Percentiles rank a stretch among this genome's conserved stretches.
Evolutionary conservation across 2,113 vertebrate species (phyloP).

Genomic region (Xiphorhynchus elegans): DNA sequence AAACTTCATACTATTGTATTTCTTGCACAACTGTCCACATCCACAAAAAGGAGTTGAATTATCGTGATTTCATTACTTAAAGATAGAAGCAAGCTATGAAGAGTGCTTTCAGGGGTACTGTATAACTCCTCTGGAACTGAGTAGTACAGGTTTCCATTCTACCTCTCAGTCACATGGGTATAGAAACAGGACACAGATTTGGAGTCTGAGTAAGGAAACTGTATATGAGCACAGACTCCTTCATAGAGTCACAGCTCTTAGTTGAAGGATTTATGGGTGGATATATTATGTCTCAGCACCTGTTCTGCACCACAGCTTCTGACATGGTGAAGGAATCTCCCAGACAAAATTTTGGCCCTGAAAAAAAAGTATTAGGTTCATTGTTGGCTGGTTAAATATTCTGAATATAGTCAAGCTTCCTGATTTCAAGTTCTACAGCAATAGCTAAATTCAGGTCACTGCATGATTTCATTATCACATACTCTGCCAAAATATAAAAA

Average conservation of each 20-base stretch:
- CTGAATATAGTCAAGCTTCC: background rate
- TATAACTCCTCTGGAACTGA: background rate
- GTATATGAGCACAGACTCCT: background rate
- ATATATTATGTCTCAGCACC: conserved; percentile 16
- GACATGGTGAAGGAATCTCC: background rate
- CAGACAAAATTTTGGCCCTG: background rate
- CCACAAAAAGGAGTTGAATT: background rate
- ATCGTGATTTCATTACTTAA: background rate
- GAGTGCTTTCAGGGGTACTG: background rate
- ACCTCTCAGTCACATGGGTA: background rate
- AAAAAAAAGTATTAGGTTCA: background rate
- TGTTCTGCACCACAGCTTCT: conserved; percentile 36
- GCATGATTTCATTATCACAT: background rate
- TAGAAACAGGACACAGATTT: background rate
- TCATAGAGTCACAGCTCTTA: background rate
- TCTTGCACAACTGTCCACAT: background rate
- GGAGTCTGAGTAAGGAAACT: background rate
- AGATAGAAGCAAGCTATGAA: background rate
- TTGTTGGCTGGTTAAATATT: background rate
- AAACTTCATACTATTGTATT: background rate
- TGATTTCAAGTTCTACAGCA: background rate
- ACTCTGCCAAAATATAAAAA: background rate
- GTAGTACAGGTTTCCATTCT: background rate
- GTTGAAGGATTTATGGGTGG: conserved; percentile 17
- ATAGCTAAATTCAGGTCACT: background rate